Conservation (phyloP, 2,113 vertebrate species). For the Clarias magur region DNA sequence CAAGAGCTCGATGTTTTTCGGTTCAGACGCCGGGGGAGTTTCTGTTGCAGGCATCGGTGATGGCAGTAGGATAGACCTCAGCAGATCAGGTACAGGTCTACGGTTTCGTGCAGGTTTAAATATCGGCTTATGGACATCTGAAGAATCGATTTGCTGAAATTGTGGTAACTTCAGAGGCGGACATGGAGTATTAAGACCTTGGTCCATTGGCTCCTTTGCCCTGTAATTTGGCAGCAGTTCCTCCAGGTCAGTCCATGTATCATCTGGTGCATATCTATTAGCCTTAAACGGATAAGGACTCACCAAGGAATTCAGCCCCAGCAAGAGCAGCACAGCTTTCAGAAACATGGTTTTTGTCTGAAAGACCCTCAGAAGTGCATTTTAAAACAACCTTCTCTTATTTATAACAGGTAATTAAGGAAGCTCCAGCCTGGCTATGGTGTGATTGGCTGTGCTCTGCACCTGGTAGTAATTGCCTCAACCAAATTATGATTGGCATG, state of each 20-base stretch:
- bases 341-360: slow-evolving; percentile 48
- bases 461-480: slow-evolving; percentile 18
- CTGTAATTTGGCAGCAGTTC: neutral
- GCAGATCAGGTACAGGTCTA: neutral
- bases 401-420: neutral
- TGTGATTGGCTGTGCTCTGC: neutral
- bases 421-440: neutral
- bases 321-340: slow-evolving; percentile 30
- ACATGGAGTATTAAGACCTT: neutral
- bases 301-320: slow-evolving; percentile 38
- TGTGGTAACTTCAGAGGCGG: slow-evolving; percentile 36
- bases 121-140: slow-evolving; percentile 17
- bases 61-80: slow-evolving; percentile 40
- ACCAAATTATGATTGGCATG: neutral
- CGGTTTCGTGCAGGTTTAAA: slow-evolving; percentile 55
- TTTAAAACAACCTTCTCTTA: neutral
- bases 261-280: neutral
- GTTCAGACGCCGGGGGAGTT: accelerated
- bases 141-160: slow-evolving; percentile 33
- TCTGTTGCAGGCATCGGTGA: neutral
- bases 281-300: neutral
- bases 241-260: slow-evolving; percentile 37
- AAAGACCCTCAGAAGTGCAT: neutral
- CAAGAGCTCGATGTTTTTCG: slow-evolving; percentile 45
- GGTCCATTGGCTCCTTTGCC: accelerated